These are phyloP conservation scores for Vanessa cardui DNA, from an alignment of 2,888 invertebrate genomes.

Conservation along the genomic window DNA sequence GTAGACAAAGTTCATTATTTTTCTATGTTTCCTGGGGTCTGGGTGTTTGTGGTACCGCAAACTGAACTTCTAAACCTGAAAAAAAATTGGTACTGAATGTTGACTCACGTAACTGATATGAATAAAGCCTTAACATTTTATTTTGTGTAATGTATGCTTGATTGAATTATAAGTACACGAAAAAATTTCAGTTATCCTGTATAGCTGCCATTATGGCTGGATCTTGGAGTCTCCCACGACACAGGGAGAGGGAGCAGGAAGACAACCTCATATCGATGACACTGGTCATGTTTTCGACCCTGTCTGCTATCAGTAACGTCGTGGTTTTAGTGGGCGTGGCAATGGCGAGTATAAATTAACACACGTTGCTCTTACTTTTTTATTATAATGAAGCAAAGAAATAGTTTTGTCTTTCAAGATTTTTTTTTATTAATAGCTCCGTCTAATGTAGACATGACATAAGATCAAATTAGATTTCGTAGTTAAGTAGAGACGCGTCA, in stretches of 20 bases:
- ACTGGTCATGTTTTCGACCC: constrained; percentile 71
- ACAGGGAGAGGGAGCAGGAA: constrained; percentile 59
- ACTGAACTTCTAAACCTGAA: no score
- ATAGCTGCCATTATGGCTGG: constrained; percentile 62
- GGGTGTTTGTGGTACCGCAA: no score
- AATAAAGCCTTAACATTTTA: background rate
- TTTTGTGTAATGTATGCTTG: background rate
- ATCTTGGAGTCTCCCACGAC: constrained; percentile 62
- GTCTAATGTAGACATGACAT: no score
- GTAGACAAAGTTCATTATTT: no score
- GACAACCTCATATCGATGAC: constrained; percentile 77
- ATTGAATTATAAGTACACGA: background rate
- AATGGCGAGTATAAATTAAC: constrained; percentile 50
- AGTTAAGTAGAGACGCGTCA: no score
- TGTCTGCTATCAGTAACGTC: constrained; percentile 66
- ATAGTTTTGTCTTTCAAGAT: no score
- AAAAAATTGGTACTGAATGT: no score
- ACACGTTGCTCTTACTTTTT: background rate
- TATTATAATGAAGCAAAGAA: no score
- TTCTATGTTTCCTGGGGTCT: no score
- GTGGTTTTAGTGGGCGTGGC: constrained; percentile 62
- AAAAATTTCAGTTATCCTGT: constrained; percentile 60
- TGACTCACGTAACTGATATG: background rate
- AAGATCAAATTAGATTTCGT: no score
- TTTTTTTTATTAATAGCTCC: no score